phyloP scores from a whole-genome alignment of 2,113 vertebrate genomes.

The Podarcis muralis region DNA sequence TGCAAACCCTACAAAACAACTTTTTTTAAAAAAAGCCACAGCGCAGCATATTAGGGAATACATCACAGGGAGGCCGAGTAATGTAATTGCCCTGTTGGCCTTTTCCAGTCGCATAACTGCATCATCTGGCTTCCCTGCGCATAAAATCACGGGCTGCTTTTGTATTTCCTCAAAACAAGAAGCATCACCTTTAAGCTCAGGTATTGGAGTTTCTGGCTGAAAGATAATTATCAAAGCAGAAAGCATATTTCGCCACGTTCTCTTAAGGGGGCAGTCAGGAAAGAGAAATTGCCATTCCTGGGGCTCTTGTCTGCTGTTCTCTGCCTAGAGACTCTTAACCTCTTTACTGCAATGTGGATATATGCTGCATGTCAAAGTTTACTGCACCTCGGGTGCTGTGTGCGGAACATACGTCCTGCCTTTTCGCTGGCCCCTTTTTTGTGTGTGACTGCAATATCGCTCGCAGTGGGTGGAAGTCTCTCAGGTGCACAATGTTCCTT shows the following conservation, averaged over 20 bases:
- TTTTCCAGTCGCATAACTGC: background rate
- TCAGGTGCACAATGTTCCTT: background rate
- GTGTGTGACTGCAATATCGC: slow-evolving; percentile 22
- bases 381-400: background rate
- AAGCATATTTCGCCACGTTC: slow-evolving; percentile 45
- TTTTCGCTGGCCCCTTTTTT: slow-evolving; percentile 2
- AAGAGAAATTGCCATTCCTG: slow-evolving; percentile 61
- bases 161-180: background rate
- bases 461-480: background rate
- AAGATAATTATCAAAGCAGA: slow-evolving; percentile 50
- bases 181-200: slow-evolving; percentile 31
- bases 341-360: slow-evolving; percentile 42
- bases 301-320: slow-evolving; percentile 38
- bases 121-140: background rate
- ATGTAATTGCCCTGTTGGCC: slow-evolving; percentile 20
- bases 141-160: background rate
- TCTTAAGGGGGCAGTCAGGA: slow-evolving; percentile 45
- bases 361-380: slow-evolving; percentile 36
- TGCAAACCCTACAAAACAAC: background rate
- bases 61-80: background rate
- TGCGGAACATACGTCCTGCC: slow-evolving; percentile 18
- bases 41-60: background rate
- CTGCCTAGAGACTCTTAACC: slow-evolving; percentile 62
- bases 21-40: slow-evolving; percentile 1
- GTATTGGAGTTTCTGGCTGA: background rate